phyloP scores from a whole-genome alignment of 2,888 invertebrate species.

The Conistra vaccinii region DNA sequence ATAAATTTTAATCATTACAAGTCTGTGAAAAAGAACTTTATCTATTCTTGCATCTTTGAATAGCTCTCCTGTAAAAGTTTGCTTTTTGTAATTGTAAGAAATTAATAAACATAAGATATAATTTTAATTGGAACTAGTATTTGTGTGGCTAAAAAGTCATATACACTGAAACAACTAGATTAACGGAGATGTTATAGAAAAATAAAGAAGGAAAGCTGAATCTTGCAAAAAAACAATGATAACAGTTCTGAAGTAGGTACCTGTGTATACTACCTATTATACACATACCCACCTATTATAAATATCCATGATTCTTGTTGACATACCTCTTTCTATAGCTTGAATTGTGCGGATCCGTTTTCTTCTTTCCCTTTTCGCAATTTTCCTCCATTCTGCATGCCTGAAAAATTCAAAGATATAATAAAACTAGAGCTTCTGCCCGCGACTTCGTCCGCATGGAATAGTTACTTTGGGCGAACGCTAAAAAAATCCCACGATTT shows the following conservation, averaged over 20 bases:
- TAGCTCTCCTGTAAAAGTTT: background rate
- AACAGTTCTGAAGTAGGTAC: background rate
- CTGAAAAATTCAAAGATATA: conserved; percentile 77
- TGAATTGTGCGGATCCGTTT: conserved; percentile 91
- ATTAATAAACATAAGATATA: no score
- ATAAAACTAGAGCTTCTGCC: no score
- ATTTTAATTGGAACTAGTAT: background rate
- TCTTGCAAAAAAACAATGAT: background rate
- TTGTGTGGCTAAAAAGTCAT: background rate
- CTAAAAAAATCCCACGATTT: no score
- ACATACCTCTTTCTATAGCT: conserved; percentile 90
- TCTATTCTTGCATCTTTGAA: background rate
- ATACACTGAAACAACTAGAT: background rate
- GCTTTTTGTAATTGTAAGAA: background rate
- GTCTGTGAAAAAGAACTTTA: background rate
- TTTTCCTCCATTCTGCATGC: conserved; percentile 93
- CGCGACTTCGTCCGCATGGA: no score
- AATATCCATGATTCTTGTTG: conserved; percentile 2
- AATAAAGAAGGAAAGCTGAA: no score
- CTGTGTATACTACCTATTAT: background rate
- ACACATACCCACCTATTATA: background rate
- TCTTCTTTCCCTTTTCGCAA: conserved; percentile 93
- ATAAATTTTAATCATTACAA: background rate
- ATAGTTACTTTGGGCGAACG: no score
- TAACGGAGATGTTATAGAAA: background rate